phyloP scores from a whole-genome alignment of 2,113 vertebrate genomes.

The Dunckerocampus dactyliophorus region DNA sequence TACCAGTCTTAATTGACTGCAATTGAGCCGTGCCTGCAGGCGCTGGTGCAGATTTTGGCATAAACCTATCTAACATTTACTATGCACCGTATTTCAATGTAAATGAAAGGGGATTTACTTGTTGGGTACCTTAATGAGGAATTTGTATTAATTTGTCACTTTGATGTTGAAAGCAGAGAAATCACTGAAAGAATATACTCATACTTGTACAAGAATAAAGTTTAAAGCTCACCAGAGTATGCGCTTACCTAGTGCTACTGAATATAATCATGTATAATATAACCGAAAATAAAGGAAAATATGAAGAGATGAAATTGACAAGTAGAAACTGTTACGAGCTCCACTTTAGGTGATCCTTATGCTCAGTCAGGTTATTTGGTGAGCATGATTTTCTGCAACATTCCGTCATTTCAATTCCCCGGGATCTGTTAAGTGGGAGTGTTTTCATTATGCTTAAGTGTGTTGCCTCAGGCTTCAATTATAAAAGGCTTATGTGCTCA shows the following conservation, averaged over 20 bases:
- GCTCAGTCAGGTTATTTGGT: background rate
- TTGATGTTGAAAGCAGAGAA: too few species aligned
- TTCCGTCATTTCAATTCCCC: conserved; percentile 5
- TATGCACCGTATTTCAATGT: too few species aligned
- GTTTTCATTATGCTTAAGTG: conserved; percentile 11
- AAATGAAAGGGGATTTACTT: too few species aligned
- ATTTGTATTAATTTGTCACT: too few species aligned
- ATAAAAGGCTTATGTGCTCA: conserved; percentile 23
- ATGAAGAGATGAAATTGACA: background rate
- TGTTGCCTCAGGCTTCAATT: conserved; percentile 1
- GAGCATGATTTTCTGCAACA: background rate
- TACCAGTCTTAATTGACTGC: conserved; percentile 22
- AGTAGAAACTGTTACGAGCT: background rate
- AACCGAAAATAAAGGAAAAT: background rate
- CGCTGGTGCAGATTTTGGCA: background rate
- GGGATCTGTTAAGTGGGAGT: background rate
- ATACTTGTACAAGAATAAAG: too few species aligned
- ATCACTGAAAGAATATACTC: too few species aligned
- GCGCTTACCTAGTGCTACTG: background rate
- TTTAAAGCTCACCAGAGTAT: too few species aligned
- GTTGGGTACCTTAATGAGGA: too few species aligned
- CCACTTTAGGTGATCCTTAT: background rate
- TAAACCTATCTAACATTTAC: background rate
- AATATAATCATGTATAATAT: background rate
- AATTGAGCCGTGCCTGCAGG: conserved; percentile 17